These are phyloP conservation scores for Hyles vespertilio DNA, from an alignment of 1,140 invertebrate genomes.

Conservation along the genomic window DNA sequence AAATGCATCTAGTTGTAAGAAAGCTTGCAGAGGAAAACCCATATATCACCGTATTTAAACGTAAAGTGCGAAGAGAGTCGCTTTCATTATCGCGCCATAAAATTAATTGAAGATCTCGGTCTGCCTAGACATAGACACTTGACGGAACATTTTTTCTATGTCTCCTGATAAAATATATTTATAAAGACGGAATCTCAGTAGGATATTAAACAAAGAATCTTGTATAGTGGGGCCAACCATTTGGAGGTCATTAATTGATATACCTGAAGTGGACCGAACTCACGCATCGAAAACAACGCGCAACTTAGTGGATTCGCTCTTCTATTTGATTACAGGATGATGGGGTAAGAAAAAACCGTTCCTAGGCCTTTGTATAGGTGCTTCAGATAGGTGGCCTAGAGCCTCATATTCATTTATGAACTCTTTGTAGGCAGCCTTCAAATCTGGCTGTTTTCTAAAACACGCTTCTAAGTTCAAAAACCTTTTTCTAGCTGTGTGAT, in stretches of 20 bases:
- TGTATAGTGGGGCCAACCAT: conserved; percentile 30
- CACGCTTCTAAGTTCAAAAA: no score
- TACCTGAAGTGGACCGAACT: conserved; percentile 27
- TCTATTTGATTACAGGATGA: conserved; percentile 27
- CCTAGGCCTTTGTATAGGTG: no score
- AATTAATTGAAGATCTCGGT: conserved; percentile 46
- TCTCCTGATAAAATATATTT: conserved; percentile 41
- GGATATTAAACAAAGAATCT: conserved; percentile 42
- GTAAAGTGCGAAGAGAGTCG: conserved; percentile 24
- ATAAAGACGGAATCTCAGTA: conserved; percentile 45
- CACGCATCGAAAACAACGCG: conserved; percentile 43
- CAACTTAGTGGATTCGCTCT: conserved; percentile 27
- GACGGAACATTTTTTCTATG: conserved; percentile 41
- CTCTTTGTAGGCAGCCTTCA: no score
- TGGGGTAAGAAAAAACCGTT: conserved; percentile 14
- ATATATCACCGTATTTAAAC: conserved; percentile 41
- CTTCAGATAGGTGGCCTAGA: no score
- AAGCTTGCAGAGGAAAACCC: conserved; percentile 46
- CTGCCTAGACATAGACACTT: conserved; percentile 18
- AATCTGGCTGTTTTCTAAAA: no score
- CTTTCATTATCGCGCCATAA: conserved; percentile 42
- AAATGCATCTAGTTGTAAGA: conserved; percentile 41
- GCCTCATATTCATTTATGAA: no score
- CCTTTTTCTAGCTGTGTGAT: conserved; percentile 9
- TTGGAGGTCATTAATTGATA: conserved; percentile 20